A percentile compares a stretch with the other conserved stretches of the same genome.
phyloP scores from a whole-genome alignment of 1,140 invertebrate genomes.

The Drosophila novamexicana region DNA sequence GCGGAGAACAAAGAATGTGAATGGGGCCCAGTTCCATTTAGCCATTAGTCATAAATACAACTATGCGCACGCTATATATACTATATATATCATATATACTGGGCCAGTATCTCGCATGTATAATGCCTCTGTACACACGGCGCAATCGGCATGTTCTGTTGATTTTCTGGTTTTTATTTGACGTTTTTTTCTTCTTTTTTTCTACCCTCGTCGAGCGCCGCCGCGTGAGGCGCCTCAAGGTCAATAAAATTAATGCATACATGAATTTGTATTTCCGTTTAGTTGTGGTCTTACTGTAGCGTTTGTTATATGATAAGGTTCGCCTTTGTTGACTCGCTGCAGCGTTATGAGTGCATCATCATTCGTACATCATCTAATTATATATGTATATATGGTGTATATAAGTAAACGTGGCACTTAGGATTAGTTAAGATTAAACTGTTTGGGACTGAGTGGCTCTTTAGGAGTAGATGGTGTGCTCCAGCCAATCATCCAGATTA shows the following conservation, averaged over 20 bases:
- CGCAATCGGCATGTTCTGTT: slow-evolving; percentile 30
- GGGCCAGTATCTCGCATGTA: slow-evolving; percentile 14
- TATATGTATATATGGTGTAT: slow-evolving; percentile 5
- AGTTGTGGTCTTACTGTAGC: slow-evolving; percentile 13
- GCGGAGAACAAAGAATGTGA: slow-evolving; percentile 8
- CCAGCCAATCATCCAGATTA: slow-evolving; percentile 93
- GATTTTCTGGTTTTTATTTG: slow-evolving; percentile 47
- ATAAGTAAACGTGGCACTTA: slow-evolving; percentile 77
- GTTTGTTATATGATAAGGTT: slow-evolving; percentile 46
- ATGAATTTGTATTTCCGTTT: slow-evolving; percentile 58
- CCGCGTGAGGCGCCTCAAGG: slow-evolving; percentile 44
- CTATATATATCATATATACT: slow-evolving; percentile 17
- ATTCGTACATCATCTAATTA: slow-evolving; percentile 6
- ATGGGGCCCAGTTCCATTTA: slow-evolving; percentile 21
- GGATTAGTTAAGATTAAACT: slow-evolving; percentile 60
- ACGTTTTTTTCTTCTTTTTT: slow-evolving; percentile 12
- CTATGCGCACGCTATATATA: slow-evolving; percentile 24
- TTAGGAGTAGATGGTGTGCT: slow-evolving; percentile 90
- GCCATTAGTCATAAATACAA: slow-evolving; percentile 57
- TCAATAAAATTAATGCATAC: slow-evolving; percentile 58
- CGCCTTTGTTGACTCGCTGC: slow-evolving; percentile 20
- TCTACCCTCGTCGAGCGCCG: slow-evolving; percentile 10
- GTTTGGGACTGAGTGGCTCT: slow-evolving; percentile 8
- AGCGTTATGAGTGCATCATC: slow-evolving; percentile 41
- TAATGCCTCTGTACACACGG: slow-evolving; percentile 25